Evolutionary conservation across 1,140 invertebrate genomes (phyloP).

Genomic region (Papilio polyxenes): DNA sequence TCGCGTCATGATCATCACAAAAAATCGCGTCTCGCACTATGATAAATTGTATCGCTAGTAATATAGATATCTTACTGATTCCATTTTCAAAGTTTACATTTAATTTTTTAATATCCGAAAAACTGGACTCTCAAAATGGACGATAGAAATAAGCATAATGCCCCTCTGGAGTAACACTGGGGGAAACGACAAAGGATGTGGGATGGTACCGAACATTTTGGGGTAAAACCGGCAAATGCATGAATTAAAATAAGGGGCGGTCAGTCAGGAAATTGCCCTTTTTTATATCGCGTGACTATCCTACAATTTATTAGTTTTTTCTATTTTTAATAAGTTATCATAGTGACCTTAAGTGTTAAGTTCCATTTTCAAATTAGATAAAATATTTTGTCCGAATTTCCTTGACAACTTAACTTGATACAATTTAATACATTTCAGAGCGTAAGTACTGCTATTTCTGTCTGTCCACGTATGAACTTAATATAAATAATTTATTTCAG

Average conservation of each 20-base stretch:
- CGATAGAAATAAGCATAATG: constrained; percentile 26
- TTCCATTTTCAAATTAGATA: not conserved
- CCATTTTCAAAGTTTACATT: not conserved
- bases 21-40: no score
- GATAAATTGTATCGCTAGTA: no score
- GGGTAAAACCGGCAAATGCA: constrained; percentile 52
- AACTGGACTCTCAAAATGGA: not conserved
- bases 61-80: no score
- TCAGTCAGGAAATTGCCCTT: constrained; percentile 55
- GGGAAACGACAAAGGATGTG: constrained; percentile 50
- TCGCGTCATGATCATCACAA: no score
- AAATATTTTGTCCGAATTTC: no score
- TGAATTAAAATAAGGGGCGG: constrained; percentile 50
- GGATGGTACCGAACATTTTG: constrained; percentile 50
- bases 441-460: no score
- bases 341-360: no score
- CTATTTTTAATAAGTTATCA: not conserved
- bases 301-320: constrained; percentile 1
- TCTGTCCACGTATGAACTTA: no score
- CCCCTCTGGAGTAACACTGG: constrained; percentile 42
- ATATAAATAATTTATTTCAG: no score
- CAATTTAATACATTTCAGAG: no score
- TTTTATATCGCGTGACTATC: constrained; percentile 37
- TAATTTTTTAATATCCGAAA: not conserved
- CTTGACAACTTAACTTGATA: no score